Percentiles rank a stretch among this genome's conserved stretches.
Evolutionary conservation across 1,140 invertebrate species (phyloP).

Genomic region (Zaprionus vittiger): DNA sequence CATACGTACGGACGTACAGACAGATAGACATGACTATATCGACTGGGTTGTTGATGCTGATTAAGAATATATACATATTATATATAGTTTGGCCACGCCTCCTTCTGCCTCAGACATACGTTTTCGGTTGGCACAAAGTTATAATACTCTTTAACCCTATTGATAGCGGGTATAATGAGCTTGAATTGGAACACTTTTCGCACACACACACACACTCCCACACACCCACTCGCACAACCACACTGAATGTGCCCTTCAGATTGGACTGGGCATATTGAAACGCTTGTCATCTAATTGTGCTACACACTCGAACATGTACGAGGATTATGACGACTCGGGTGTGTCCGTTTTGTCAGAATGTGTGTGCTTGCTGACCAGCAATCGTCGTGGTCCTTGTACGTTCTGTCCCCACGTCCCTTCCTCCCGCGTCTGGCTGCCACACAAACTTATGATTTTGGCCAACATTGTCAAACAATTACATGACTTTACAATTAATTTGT

Average conservation of each 20-base stretch:
- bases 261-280: conserved; percentile 34
- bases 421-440: conserved; percentile 11
- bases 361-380: conserved; percentile 9
- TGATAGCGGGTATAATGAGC: neutral
- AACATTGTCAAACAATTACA: conserved; percentile 75
- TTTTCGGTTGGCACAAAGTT: no score
- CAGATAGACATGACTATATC: no score
- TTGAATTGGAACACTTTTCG: neutral
- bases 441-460: conserved; percentile 30
- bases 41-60: no score
- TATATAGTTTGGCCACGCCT: no score
- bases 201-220: neutral
- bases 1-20: no score
- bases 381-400: neutral
- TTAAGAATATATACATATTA: no score
- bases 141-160: no score
- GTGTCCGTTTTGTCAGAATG: neutral
- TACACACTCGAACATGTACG: conserved; percentile 57
- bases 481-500: conserved; percentile 76
- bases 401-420: neutral
- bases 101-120: no score
- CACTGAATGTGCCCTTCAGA: neutral
- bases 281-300: conserved; percentile 64
- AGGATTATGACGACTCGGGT: conserved; percentile 48
- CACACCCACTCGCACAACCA: neutral